Evolutionary conservation across 1,140 invertebrate species (phyloP).

Genomic region (Chionoecetes opilio): DNA sequence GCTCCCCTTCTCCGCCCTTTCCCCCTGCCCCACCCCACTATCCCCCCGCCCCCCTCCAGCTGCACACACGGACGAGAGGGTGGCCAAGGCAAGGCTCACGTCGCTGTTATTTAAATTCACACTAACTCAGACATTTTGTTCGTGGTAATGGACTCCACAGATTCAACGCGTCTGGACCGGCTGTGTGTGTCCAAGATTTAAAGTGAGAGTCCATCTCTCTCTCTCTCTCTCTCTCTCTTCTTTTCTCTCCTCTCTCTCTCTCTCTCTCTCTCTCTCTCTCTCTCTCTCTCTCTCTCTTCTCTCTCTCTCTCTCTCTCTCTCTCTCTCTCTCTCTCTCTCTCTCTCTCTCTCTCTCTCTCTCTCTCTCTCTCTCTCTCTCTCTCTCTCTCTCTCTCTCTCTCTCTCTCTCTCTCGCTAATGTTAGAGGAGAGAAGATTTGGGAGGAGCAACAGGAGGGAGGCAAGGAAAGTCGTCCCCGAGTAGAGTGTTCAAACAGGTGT

Average conservation of each 20-base stretch:
- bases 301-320: neutral
- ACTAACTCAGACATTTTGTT: constrained; percentile 30
- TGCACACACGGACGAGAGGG: neutral
- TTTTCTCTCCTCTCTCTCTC: neutral
- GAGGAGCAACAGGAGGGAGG: neutral
- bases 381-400: neutral
- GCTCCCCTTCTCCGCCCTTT: too few species aligned
- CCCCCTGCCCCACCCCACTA: too few species aligned
- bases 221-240: neutral
- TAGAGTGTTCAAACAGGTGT: neutral
- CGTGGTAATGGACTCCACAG: constrained; percentile 1
- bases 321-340: constrained; percentile 39
- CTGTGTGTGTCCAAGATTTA: neutral
- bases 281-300: neutral
- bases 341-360: constrained; percentile 59
- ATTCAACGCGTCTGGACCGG: neutral
- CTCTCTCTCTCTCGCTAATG: constrained; percentile 15
- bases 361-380: constrained; percentile 44
- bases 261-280: neutral
- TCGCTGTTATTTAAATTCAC: constrained; percentile 28
- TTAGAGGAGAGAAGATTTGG: neutral
- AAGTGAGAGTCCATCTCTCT: neutral
- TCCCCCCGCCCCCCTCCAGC: neutral
- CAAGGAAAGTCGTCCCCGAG: neutral
- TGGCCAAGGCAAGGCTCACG: neutral